Evolutionary conservation across 2,113 vertebrate species (phyloP).

Genomic region (Otolemur garnettii): DNA sequence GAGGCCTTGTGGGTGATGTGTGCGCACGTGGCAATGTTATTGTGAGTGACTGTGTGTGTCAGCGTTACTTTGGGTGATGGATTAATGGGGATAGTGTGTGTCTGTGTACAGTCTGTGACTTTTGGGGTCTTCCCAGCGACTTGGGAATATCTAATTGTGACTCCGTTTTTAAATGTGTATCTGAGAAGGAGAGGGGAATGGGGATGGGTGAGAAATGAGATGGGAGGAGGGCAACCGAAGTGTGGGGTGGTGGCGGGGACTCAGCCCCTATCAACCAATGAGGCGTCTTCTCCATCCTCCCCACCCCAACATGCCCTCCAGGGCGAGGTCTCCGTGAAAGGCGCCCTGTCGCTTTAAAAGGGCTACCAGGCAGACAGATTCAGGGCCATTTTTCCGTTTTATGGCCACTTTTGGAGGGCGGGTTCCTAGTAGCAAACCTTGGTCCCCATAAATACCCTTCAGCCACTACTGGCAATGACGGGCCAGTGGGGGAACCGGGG

Average conservation of each 20-base stretch:
- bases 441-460: constrained; percentile 47
- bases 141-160: not conserved
- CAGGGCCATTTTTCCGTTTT: constrained; percentile 70
- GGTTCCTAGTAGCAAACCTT: constrained; percentile 59
- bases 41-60: not conserved
- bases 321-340: constrained; percentile 19
- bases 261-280: constrained; percentile 35
- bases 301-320: not conserved
- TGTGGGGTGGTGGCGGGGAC: not conserved
- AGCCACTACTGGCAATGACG: constrained; percentile 34
- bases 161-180: not conserved
- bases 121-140: not conserved
- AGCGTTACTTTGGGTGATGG: not conserved
- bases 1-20: not conserved
- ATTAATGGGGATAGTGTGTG: not conserved
- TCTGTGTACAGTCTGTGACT: not conserved
- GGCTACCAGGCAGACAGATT: constrained; percentile 12
- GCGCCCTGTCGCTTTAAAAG: constrained; percentile 62
- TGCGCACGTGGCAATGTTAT: constrained; percentile 39
- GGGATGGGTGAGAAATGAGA: not conserved
- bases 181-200: not conserved
- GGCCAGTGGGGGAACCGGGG: not conserved
- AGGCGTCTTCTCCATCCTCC: constrained; percentile 44
- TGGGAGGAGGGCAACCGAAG: not conserved
- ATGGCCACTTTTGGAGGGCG: constrained; percentile 61